A percentile compares a stretch with the other conserved stretches of the same genome.
Conservation (phyloP, 2,888 invertebrate species). For the Chaetogeoica ovagalla region DNA sequence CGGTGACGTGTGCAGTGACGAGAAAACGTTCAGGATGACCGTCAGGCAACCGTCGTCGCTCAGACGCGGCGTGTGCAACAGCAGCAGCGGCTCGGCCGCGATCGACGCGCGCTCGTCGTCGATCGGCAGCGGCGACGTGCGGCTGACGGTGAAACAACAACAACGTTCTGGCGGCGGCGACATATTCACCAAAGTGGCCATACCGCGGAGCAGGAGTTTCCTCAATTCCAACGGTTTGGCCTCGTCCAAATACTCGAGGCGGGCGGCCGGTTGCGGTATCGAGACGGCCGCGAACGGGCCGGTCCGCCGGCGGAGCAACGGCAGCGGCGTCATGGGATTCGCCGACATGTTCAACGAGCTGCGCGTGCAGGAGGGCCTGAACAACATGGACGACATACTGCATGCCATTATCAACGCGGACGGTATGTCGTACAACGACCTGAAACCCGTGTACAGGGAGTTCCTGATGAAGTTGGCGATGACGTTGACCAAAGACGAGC, state of each 20-base stretch:
- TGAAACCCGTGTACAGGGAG: conserved; percentile 89
- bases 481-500: conserved; percentile 87
- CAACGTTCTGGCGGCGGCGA: conserved; percentile 60
- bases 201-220: conserved; percentile 83
- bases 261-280: conserved; percentile 30
- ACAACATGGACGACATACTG: conserved; percentile 84
- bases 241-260: conserved; percentile 53
- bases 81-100: neutral
- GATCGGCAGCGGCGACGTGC: neutral
- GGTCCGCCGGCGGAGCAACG: conserved; percentile 18
- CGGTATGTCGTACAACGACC: conserved; percentile 90
- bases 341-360: conserved; percentile 86
- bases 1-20: conserved; percentile 64
- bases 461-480: conserved; percentile 83
- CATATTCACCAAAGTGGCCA: conserved; percentile 81
- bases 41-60: conserved; percentile 59
- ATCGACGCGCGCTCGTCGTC: neutral
- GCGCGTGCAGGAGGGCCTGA: conserved; percentile 82
- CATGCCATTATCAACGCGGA: conserved; percentile 87
- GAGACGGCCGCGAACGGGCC: conserved; percentile 23
- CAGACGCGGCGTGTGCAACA: conserved; percentile 57
- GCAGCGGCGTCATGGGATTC: conserved; percentile 75
- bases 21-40: conserved; percentile 76
- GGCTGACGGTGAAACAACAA: too few species aligned
- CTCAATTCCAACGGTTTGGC: conserved; percentile 72